Evolutionary conservation across 2,888 invertebrate species (phyloP).

Genomic region (Nebria brevicollis): DNA sequence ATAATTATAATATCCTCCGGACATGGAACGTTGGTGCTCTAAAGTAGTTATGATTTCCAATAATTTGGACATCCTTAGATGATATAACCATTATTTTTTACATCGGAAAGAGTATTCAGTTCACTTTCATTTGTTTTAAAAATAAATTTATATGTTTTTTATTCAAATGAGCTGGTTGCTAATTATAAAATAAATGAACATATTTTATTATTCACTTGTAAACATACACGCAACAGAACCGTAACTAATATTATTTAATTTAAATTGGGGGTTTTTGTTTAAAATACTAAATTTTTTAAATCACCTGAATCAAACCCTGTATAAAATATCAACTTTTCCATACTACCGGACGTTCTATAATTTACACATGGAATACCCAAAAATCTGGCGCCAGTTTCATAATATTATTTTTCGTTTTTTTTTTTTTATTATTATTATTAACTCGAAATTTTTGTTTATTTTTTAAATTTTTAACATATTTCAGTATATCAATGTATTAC

Average conservation of each 20-base stretch:
- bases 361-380: constrained; percentile 12
- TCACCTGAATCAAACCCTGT: background rate
- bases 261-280: too few relatives aligned
- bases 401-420: constrained; percentile 2
- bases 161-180: constrained; percentile 35
- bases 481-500: constrained; percentile 3
- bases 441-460: background rate
- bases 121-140: constrained; percentile 39
- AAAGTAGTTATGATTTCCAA: background rate
- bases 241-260: background rate
- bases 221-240: background rate
- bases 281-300: background rate
- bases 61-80: constrained; percentile 34
- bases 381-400: constrained; percentile 22
- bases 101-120: constrained; percentile 29
- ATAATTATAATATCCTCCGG: background rate
- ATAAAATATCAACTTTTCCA: background rate
- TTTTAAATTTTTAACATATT: constrained; percentile 6
- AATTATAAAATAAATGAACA: constrained; percentile 29
- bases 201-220: constrained; percentile 26
- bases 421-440: background rate
- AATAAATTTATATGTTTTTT: constrained; percentile 38
- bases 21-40: background rate
- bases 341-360: background rate
- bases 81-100: constrained; percentile 19